Evolutionary conservation across 1,140 invertebrate species (phyloP).

Genomic region (Lamellibrachia luymesi): DNA sequence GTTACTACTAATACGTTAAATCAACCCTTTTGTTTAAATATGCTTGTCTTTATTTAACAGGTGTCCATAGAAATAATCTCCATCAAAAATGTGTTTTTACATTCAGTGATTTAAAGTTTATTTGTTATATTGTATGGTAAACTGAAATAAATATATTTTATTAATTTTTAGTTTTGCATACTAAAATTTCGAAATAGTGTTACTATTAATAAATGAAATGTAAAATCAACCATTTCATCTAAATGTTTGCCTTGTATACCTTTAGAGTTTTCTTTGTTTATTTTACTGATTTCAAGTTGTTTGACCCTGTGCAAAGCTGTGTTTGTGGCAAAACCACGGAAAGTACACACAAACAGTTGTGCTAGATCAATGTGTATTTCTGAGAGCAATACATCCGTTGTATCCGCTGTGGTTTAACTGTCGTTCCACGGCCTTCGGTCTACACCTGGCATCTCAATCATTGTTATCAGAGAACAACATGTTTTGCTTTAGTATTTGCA

Average conservation of each 20-base stretch:
- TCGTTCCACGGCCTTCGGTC: background rate
- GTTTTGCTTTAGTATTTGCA: background rate
- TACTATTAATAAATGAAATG: background rate
- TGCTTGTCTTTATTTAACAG: background rate
- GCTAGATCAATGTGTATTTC: background rate
- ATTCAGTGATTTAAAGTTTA: background rate
- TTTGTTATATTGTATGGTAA: background rate
- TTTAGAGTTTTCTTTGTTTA: background rate
- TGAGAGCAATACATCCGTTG: background rate
- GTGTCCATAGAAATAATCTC: background rate
- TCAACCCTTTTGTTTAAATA: no score
- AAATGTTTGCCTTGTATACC: background rate
- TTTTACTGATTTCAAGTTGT: background rate
- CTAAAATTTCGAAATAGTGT: background rate
- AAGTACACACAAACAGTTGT: background rate
- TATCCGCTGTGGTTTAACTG: background rate
- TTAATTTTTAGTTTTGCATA: background rate
- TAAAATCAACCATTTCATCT: background rate
- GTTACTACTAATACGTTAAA: no score
- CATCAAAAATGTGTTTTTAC: background rate
- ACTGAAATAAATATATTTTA: background rate
- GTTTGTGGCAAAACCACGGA: background rate
- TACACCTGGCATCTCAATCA: no score
- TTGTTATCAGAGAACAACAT: background rate
- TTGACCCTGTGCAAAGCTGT: background rate